phyloP scores from a whole-genome alignment of 2,797 vertebrate species.

The Anas flavirostris region DNA sequence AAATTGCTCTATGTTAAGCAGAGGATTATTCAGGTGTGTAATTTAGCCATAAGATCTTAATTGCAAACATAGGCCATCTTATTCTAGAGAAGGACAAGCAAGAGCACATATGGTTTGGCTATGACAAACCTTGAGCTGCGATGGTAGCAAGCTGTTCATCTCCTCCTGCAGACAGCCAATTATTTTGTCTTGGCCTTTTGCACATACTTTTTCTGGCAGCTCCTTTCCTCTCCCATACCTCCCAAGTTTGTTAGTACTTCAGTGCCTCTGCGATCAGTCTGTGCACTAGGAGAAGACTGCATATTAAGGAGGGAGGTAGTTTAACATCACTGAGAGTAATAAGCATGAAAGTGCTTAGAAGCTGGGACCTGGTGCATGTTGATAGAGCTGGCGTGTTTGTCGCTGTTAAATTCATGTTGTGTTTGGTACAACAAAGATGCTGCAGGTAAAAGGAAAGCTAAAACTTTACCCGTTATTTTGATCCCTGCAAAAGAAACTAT shows the following conservation, averaged over 20 bases:
- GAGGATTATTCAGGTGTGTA: not conserved
- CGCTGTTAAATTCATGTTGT: not conserved
- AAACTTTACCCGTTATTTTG: not conserved
- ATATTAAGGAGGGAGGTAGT: not conserved
- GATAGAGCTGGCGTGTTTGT: not conserved
- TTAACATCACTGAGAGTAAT: not conserved
- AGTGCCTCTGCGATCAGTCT: not conserved
- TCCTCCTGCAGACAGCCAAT: not conserved
- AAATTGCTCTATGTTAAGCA: not conserved
- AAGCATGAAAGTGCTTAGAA: not conserved
- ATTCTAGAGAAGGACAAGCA: not conserved
- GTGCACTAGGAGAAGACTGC: not conserved
- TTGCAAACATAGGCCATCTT: not conserved
- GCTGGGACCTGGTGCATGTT: not conserved
- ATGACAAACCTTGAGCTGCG: not conserved
- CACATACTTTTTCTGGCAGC: not conserved
- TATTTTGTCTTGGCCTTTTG: not conserved
- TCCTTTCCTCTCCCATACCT: not conserved
- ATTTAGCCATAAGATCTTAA: not conserved
- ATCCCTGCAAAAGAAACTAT: not conserved
- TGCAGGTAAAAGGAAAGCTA: not conserved
- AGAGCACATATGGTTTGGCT: not conserved
- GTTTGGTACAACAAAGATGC: not conserved
- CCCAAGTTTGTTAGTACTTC: not conserved
- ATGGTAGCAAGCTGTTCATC: not conserved